These are phyloP conservation scores for Scatophagus argus DNA, from an alignment of 2,113 vertebrate genomes.

Conservation along the genomic window DNA sequence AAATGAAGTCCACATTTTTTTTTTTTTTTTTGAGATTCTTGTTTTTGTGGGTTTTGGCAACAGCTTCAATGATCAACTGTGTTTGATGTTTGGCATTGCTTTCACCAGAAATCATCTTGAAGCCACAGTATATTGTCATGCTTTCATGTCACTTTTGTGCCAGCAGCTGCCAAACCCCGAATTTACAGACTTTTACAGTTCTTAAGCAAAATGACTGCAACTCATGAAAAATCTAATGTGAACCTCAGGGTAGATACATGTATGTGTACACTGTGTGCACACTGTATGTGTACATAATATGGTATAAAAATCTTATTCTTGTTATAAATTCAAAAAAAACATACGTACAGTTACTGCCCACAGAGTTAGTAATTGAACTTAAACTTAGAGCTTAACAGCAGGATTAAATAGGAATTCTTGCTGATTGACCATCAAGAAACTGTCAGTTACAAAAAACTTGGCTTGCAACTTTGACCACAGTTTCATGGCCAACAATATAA, in stretches of 20 bases:
- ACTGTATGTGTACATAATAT: background rate
- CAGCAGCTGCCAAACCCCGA: constrained; percentile 37
- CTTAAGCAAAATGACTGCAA: constrained; percentile 3
- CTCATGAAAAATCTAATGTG: background rate
- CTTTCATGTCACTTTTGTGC: constrained; percentile 50
- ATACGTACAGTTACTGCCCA: background rate
- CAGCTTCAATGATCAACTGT: constrained; percentile 46
- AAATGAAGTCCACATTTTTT: constrained; percentile 64
- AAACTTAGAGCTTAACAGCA: background rate
- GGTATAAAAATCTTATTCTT: no score
- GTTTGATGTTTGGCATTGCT: constrained; percentile 59
- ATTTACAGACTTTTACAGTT: constrained; percentile 29
- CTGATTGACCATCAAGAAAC: background rate
- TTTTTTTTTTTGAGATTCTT: constrained; percentile 47
- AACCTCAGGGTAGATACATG: background rate
- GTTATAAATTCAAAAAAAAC: background rate
- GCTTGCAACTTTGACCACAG: constrained; percentile 5
- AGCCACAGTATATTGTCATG: constrained; percentile 50
- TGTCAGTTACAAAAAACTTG: constrained; percentile 11
- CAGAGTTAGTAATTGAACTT: background rate
- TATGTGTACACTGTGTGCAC: background rate
- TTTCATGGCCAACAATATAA: constrained; percentile 2
- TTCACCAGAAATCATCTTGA: constrained; percentile 53
- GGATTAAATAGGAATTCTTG: background rate
- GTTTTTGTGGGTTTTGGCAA: constrained; percentile 63